phyloP scores from a whole-genome alignment of 2,797 vertebrate species.

The Ceyx erithaca region DNA sequence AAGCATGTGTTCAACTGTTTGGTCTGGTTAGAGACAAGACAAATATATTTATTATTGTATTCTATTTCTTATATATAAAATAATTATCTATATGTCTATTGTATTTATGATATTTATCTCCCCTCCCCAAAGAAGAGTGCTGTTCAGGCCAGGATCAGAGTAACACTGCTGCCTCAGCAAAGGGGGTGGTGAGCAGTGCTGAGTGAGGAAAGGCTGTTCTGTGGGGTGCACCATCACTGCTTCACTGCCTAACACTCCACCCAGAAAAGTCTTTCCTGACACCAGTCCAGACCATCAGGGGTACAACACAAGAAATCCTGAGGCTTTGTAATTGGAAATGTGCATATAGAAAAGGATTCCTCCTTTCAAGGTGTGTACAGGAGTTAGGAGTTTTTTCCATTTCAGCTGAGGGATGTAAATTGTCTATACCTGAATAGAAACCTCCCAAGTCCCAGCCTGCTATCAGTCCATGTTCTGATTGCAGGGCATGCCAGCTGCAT shows the following conservation, averaged over 20 bases:
- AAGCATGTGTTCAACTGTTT: rapidly evolving
- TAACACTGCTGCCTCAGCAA: neutral
- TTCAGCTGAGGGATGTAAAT: neutral
- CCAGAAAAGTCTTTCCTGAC: neutral
- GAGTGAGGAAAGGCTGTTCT: neutral
- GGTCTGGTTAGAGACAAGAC: neutral
- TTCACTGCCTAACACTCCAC: neutral
- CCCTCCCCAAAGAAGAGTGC: neutral
- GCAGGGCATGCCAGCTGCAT: neutral
- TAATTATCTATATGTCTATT: too few species aligned
- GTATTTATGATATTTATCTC: neutral
- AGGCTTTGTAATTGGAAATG: neutral
- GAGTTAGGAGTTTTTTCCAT: neutral
- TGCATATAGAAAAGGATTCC: neutral
- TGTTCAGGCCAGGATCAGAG: neutral
- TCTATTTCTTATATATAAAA: too few species aligned
- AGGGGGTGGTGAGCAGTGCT: neutral
- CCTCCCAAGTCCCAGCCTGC: neutral
- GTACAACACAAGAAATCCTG: neutral
- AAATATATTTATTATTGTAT: neutral
- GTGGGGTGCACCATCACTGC: neutral
- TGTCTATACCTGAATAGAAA: neutral
- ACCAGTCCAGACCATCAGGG: neutral
- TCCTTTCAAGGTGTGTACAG: neutral
- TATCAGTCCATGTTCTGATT: neutral